These are phyloP conservation scores for Parochlus steinenii DNA, from an alignment of 2,888 invertebrate genomes.

Conservation along the genomic window DNA sequence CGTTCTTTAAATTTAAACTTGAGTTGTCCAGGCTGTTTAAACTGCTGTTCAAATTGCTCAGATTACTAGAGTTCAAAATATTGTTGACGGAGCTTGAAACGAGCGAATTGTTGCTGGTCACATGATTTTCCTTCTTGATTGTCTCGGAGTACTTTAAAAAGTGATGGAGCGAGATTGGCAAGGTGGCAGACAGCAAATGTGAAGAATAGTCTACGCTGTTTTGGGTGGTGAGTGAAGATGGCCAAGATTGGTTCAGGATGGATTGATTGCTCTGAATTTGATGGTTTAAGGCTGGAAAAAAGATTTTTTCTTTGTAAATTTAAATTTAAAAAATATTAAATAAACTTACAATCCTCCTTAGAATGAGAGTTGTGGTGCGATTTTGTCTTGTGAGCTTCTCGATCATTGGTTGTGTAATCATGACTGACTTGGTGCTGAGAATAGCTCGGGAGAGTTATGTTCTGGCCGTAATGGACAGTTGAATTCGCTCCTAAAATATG, in stretches of 20 bases:
- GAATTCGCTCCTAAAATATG: constrained; percentile 28
- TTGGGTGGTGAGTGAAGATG: constrained; percentile 30
- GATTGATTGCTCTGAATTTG: too few relatives aligned
- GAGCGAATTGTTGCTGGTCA: too few relatives aligned
- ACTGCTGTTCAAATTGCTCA: constrained; percentile 19
- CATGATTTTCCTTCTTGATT: constrained; percentile 32
- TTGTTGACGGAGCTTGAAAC: constrained; percentile 20
- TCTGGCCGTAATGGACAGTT: constrained; percentile 31
- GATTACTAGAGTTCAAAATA: constrained; percentile 21
- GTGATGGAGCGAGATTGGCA: constrained; percentile 32
- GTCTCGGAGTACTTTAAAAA: constrained; percentile 33
- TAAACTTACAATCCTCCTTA: too few relatives aligned
- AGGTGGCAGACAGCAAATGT: constrained; percentile 31
- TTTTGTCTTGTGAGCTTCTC: constrained; percentile 4
- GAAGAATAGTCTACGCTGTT: constrained; percentile 32
- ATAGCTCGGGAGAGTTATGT: constrained; percentile 31
- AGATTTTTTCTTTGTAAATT: too few relatives aligned
- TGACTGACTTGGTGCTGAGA: constrained; percentile 30
- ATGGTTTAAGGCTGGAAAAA: too few relatives aligned
- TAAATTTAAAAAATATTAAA: too few relatives aligned
- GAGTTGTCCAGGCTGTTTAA: background rate
- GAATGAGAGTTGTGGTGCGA: too few relatives aligned
- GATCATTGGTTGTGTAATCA: constrained; percentile 20
- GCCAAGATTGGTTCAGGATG: constrained; percentile 27
- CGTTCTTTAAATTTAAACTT: constrained; percentile 25